Evolutionary conservation across 2,888 invertebrate genomes (phyloP).

Genomic region (Perdita meconis): DNA sequence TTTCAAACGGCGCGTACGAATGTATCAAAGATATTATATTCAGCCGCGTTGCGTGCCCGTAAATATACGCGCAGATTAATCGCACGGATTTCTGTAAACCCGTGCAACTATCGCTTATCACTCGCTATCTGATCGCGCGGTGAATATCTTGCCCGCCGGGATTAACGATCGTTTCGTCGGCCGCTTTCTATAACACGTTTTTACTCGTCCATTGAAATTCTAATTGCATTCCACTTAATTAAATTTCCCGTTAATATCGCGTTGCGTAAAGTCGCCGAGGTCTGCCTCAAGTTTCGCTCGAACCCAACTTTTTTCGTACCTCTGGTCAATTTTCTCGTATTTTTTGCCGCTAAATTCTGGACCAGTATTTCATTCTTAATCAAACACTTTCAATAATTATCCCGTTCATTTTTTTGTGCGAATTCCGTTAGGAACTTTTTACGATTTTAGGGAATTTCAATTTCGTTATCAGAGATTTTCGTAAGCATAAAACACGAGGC

Average conservation of each 20-base stretch:
- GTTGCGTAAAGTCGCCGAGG: conserved; percentile 19
- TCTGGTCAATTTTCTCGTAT: conserved; percentile 12
- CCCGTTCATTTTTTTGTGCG: too few species aligned
- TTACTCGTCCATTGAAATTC: conserved; percentile 1
- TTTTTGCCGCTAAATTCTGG: conserved; percentile 15
- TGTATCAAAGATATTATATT: conserved; percentile 28
- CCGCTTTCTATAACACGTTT: conserved; percentile 14
- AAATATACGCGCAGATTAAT: conserved; percentile 42
- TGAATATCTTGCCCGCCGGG: conserved; percentile 8
- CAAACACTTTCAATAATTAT: background rate
- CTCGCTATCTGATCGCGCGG: background rate
- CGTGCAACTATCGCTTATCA: conserved; percentile 23
- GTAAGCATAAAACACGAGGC: too few species aligned
- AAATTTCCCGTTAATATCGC: conserved; percentile 31
- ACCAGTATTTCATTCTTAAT: background rate
- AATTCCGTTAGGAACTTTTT: background rate
- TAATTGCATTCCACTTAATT: conserved; percentile 37
- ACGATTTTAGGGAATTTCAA: background rate
- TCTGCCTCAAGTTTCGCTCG: background rate
- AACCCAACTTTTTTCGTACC: conserved; percentile 30
- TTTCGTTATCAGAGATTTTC: too few species aligned
- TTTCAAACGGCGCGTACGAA: conserved; percentile 10
- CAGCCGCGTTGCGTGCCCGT: conserved; percentile 3
- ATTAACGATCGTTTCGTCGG: conserved; percentile 27
- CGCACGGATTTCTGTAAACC: conserved; percentile 11